These are phyloP conservation scores for Atherinomorus stipes DNA, from an alignment of 2,113 vertebrate species.

Conservation along the genomic window DNA sequence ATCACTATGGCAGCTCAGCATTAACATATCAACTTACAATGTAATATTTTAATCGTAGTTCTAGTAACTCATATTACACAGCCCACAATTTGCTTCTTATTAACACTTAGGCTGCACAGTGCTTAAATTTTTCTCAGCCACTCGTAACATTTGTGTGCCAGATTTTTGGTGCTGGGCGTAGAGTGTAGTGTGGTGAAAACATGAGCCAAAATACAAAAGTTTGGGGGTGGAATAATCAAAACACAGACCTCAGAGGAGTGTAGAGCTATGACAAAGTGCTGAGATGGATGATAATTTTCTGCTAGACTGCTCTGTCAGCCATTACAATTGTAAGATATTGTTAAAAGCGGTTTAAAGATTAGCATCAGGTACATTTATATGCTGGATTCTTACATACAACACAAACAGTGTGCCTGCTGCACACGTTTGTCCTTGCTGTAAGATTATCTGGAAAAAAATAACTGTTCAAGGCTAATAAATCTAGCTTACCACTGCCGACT, in stretches of 20 bases:
- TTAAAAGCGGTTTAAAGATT: background rate
- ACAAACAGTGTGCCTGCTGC: background rate
- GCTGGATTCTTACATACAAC: background rate
- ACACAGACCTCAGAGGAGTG: background rate
- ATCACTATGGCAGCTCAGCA: no score
- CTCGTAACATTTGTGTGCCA: no score
- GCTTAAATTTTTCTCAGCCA: no score
- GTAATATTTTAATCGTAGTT: no score
- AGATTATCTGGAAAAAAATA: background rate
- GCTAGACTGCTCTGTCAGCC: background rate
- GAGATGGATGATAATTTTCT: background rate
- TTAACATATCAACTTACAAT: no score
- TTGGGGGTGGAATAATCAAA: background rate
- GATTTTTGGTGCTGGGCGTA: conserved; percentile 12
- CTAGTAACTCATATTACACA: no score
- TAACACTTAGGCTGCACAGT: background rate
- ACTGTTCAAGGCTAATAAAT: background rate
- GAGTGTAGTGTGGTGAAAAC: background rate
- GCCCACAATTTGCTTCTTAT: background rate
- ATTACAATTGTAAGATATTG: background rate
- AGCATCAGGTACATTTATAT: background rate
- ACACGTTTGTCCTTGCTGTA: background rate
- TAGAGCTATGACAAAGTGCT: background rate
- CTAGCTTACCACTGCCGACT: no score
- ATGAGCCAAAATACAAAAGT: background rate